These are phyloP conservation scores for Naso thynnoides DNA, from an alignment of 2,797 vertebrate species.

Conservation along the genomic window DNA sequence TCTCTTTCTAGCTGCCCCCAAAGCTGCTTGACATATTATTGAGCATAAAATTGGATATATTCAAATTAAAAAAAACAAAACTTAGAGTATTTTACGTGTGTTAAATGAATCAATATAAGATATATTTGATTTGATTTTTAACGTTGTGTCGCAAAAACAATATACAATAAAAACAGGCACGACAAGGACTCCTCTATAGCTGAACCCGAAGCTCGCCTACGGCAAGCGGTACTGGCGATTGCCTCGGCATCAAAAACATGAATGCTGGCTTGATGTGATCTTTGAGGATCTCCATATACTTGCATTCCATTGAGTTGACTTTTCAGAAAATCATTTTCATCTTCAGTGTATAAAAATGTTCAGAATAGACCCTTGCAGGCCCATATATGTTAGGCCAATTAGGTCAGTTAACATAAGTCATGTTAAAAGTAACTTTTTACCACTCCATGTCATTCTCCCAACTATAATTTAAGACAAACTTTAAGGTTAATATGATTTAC, in stretches of 20 bases:
- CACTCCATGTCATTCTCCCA: background rate
- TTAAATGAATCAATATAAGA: accelerated
- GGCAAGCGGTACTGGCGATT: accelerated
- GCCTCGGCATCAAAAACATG: background rate
- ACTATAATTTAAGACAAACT: background rate
- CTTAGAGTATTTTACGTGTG: accelerated
- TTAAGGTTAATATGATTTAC: background rate
- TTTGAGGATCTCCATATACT: background rate
- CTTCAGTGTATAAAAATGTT: background rate
- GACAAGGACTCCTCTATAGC: accelerated
- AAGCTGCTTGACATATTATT: constrained; percentile 59
- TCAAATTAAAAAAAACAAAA: too few relatives aligned
- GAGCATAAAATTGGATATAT: accelerated
- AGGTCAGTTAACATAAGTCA: background rate
- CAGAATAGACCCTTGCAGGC: background rate
- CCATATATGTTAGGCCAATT: background rate
- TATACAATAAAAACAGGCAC: constrained; percentile 35
- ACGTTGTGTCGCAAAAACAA: accelerated
- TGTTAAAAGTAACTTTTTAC: background rate
- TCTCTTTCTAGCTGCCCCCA: background rate
- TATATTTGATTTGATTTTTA: accelerated
- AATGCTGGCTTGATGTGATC: background rate
- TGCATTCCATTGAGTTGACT: background rate
- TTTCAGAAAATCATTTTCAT: background rate
- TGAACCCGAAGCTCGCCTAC: constrained; percentile 37